Evolutionary conservation across 1,140 invertebrate species (phyloP).

Genomic region (Ladona fulva): DNA sequence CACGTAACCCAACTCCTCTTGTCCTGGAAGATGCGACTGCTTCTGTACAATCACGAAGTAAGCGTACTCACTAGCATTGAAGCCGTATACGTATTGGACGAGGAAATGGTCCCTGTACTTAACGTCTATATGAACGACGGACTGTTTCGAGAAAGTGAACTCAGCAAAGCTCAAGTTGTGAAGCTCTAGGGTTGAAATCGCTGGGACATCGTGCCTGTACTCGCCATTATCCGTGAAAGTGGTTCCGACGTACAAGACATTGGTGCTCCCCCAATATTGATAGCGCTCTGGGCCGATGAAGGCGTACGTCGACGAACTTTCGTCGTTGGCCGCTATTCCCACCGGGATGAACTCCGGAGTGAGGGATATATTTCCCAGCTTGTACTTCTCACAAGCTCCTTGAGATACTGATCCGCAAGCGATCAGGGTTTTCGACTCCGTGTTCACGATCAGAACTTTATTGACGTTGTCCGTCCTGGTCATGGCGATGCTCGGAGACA

Average conservation of each 20-base stretch:
- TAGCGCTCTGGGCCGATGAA: conserved; percentile 89
- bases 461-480: conserved; percentile 75
- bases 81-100: conserved; percentile 91
- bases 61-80: conserved; percentile 86
- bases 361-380: conserved; percentile 68
- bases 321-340: conserved; percentile 85
- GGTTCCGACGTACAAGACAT: conserved; percentile 88
- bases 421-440: conserved; percentile 67
- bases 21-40: conserved; percentile 73
- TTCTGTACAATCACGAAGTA: conserved; percentile 95
- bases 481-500: conserved; percentile 49
- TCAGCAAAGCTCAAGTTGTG: conserved; percentile 70
- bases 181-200: conserved; percentile 77
- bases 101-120: conserved; percentile 91
- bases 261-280: conserved; percentile 58
- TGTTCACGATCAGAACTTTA: conserved; percentile 83
- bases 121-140: conserved; percentile 81
- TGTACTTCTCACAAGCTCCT: conserved; percentile 80
- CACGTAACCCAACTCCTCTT: conserved; percentile 82
- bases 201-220: conserved; percentile 87
- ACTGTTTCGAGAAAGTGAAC: conserved; percentile 76
- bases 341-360: conserved; percentile 62
- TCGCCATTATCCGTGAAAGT: conserved; percentile 89
- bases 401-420: conserved; percentile 80
- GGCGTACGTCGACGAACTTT: conserved; percentile 81